Conservation (phyloP, 2,113 vertebrate species). For the Raja brachyura region DNA sequence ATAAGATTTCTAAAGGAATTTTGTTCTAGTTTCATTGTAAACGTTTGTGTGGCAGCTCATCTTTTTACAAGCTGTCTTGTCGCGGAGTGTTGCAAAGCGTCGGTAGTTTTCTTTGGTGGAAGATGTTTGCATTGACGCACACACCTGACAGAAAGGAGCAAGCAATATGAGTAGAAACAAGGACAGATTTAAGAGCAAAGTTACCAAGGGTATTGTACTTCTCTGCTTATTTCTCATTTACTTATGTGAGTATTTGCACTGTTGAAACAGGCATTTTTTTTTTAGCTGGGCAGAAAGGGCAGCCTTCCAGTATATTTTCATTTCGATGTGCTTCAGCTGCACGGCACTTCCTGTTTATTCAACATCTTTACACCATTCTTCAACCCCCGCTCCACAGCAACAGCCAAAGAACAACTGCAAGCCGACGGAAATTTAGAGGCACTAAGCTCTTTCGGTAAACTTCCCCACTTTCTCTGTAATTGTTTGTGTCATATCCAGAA, state of each 20-base stretch:
- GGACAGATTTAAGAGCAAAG: constrained; percentile 26
- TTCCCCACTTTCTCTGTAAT: constrained; percentile 55
- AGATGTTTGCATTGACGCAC: constrained; percentile 50
- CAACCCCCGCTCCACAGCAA: constrained; percentile 71
- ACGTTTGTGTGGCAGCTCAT: constrained; percentile 53
- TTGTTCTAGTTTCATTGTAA: constrained; percentile 51
- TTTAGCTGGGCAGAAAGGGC: constrained; percentile 61
- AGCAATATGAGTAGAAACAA: constrained; percentile 49
- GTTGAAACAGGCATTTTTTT: constrained; percentile 57
- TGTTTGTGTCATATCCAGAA: constrained; percentile 37
- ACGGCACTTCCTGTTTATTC: constrained; percentile 96
- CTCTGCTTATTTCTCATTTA: constrained; percentile 62
- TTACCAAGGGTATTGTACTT: constrained; percentile 13
- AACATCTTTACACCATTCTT: constrained; percentile 78
- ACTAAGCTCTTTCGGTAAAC: constrained; percentile 56
- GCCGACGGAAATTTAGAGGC: constrained; percentile 63
- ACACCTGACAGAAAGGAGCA: constrained; percentile 52
- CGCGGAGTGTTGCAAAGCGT: constrained; percentile 42
- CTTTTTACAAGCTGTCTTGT: constrained; percentile 49
- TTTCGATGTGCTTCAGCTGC: constrained; percentile 72
- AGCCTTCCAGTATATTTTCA: constrained; percentile 73
- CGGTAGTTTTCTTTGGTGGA: constrained; percentile 50
- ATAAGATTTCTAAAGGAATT: constrained; percentile 53
- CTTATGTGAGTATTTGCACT: constrained; percentile 61
- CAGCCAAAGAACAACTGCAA: constrained; percentile 66